Evolutionary conservation across 2,113 vertebrate genomes (phyloP), one percentile per base, ranked within the genome.

Genomic region (Bos javanicus): DNA sequence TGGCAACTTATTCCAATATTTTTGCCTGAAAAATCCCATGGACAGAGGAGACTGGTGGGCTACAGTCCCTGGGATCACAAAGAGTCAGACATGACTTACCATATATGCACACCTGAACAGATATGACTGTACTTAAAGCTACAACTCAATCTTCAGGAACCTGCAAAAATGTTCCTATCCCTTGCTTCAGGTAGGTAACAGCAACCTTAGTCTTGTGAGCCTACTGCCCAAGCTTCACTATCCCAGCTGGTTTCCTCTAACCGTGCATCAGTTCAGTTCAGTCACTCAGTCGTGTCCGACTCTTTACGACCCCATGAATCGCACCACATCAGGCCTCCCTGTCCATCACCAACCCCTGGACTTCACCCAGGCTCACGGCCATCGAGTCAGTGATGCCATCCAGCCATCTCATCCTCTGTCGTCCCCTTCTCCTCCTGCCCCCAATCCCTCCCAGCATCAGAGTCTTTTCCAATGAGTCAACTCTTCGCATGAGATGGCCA

Each of bases 11-110:
- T 5, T 74, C 36, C 21, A 74, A 43, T 43, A 43, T 74, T 74
- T 11, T 43, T 26, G 21, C 36, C 21, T 74, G 11, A 25, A 26
- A 76, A 43, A 76, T 43, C 23, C 11, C 71, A 76, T 43, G 23
- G 23, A 43, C 71, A 76, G 36, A 71, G 67, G n/a, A 23, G n/a
- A 5, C 67, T 23, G 67, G n/a, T 36, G 67, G n/a, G 9, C 19
- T 71, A 39, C 5, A 39, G n/a, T 71, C n/a, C n/a, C n/a, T 39
- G n/a, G 9, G 71, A 11, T 76, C 3, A 0, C 36, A 76, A 74
- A 74, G 23, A 76, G 23, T 76, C 36, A 76, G 71, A 76, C 12
- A 76, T 1, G 1, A 76, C 23, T 76, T 39, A 76, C 36, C 36
- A 7, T 76, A 23, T 2, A 26, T 14, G 23, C 36, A 43, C 71